Conservation (phyloP, 2,113 vertebrate genomes). For the Phylloscopus whistleri region DNA sequence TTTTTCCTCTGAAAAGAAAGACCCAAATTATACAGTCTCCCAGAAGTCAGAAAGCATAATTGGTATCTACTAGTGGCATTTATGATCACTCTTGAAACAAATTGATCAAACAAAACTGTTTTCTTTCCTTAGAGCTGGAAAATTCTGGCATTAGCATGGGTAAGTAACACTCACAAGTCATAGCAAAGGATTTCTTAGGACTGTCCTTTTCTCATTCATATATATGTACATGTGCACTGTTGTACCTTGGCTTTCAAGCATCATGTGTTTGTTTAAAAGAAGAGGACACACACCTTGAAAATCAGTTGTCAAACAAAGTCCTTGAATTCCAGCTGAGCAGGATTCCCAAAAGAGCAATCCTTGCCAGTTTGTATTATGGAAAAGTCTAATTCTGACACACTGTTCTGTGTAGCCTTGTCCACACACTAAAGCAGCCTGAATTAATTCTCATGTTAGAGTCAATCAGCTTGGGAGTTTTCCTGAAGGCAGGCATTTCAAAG, state of each 20-base stretch:
- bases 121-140: background rate
- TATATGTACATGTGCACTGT: background rate
- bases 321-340: slow-evolving; percentile 28
- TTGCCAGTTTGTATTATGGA: slow-evolving; percentile 48
- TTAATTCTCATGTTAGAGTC: slow-evolving; percentile 63
- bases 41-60: background rate
- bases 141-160: background rate
- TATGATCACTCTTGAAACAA: background rate
- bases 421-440: slow-evolving; percentile 26
- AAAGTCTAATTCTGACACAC: slow-evolving; percentile 1
- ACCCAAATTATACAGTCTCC: background rate
- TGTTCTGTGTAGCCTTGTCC: slow-evolving; percentile 16
- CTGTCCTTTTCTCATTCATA: background rate
- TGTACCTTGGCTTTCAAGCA: background rate
- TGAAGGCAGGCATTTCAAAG: slow-evolving; percentile 56
- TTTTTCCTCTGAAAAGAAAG: background rate
- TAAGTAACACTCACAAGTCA: background rate
- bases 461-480: slow-evolving; percentile 55
- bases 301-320: slow-evolving; percentile 50
- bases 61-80: background rate
- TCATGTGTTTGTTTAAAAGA: slow-evolving; percentile 20
- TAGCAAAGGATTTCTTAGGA: background rate
- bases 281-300: slow-evolving; percentile 35
- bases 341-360: slow-evolving; percentile 57
- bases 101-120: background rate